These are phyloP conservation scores for Vulpes ferrilata DNA, from an alignment of 2,113 vertebrate species.

Conservation along the genomic window DNA sequence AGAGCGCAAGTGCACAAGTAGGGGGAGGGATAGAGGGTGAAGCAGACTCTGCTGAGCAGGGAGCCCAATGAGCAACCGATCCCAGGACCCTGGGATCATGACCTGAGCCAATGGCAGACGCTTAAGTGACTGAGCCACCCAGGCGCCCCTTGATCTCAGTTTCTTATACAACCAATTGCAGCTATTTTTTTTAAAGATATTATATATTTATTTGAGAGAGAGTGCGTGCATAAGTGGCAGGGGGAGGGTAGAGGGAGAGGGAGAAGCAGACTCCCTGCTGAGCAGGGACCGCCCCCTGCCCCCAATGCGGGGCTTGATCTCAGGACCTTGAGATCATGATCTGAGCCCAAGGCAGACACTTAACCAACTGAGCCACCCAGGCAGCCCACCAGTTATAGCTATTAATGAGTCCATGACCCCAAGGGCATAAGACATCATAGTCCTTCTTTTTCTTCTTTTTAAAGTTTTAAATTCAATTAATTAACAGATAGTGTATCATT, in stretches of 20 bases:
- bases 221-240: neutral
- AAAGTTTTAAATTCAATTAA: neutral
- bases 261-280: neutral
- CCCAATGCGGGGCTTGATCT: rapidly evolving
- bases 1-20: no score
- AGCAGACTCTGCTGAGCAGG: no score
- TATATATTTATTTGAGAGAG: neutral
- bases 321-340: neutral
- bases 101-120: no score
- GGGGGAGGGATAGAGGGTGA: no score
- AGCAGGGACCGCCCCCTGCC: neutral
- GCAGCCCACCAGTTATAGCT: neutral
- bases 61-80: no score
- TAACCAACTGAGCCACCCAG: neutral
- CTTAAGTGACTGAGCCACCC: no score
- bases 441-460: constrained; percentile 20
- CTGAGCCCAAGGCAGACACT: neutral
- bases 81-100: no score
- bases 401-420: neutral
- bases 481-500: neutral
- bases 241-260: neutral
- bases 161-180: neutral
- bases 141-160: neutral
- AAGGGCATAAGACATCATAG: neutral
- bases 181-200: neutral